These are phyloP conservation scores for Campoplex capitator DNA, from an alignment of 2,888 invertebrate species.

Conservation along the genomic window DNA sequence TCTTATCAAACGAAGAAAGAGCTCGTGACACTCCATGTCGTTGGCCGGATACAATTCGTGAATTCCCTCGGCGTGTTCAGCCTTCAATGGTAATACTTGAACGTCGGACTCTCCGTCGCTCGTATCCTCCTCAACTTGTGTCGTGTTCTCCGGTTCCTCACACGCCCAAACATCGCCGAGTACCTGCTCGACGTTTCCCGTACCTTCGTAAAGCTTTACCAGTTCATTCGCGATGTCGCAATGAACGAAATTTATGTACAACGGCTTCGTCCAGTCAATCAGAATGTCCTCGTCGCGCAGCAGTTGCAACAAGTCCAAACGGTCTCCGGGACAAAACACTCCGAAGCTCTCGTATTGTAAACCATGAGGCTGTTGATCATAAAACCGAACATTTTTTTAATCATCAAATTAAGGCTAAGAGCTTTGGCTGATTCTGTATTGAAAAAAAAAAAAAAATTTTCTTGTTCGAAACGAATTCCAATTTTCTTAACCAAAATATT, in stretches of 20 bases:
- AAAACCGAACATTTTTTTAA: neutral
- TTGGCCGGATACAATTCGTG: conserved; percentile 95
- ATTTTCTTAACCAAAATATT: too few species aligned
- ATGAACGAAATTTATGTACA: conserved; percentile 95
- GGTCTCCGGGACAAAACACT: conserved; percentile 93
- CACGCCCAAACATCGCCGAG: conserved; percentile 93
- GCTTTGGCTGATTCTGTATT: neutral
- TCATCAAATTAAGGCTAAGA: neutral
- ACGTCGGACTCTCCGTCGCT: conserved; percentile 76
- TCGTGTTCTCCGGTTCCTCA: conserved; percentile 85
- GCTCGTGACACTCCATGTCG: conserved; percentile 94
- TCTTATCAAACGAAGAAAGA: conserved; percentile 92
- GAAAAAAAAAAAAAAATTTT: neutral
- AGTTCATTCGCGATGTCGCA: conserved; percentile 92
- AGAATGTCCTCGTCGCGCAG: conserved; percentile 91
- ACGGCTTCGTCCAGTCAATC: conserved; percentile 91
- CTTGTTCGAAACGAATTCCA: too few species aligned
- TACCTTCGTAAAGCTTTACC: conserved; percentile 89
- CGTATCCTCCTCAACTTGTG: conserved; percentile 81
- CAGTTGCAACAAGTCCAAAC: conserved; percentile 90
- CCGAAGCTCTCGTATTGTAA: conserved; percentile 93
- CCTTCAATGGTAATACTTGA: conserved; percentile 89
- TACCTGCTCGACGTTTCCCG: conserved; percentile 90
- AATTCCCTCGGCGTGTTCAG: conserved; percentile 92
- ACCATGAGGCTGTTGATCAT: conserved; percentile 89